phyloP scores from a whole-genome alignment of 2,113 vertebrate species.

The Hippocampus barbouri region DNA sequence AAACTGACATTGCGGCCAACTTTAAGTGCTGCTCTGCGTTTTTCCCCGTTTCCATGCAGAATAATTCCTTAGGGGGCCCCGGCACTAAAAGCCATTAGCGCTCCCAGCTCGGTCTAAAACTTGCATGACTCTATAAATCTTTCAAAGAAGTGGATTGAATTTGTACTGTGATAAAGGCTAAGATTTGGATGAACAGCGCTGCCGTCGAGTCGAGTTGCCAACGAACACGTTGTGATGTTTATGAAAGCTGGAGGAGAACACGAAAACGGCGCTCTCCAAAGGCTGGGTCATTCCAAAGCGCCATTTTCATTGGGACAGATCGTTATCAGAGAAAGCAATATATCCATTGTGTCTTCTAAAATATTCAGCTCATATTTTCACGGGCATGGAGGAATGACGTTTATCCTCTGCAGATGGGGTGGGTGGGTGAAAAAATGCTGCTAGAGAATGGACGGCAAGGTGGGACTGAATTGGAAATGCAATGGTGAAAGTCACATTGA shows the following conservation, averaged over 20 bases:
- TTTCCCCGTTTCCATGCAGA: constrained; percentile 74
- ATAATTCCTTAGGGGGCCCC: constrained; percentile 75
- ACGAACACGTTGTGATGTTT: constrained; percentile 72
- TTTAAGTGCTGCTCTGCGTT: constrained; percentile 70
- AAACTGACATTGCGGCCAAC: constrained; percentile 66
- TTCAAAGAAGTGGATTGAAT: constrained; percentile 78
- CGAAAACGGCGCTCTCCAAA: constrained; percentile 67
- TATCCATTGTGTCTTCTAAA: constrained; percentile 60
- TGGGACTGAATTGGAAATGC: background rate
- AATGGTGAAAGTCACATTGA: background rate
- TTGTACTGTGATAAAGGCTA: constrained; percentile 75
- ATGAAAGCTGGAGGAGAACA: constrained; percentile 75
- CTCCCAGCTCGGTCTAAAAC: constrained; percentile 82
- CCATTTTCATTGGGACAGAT: constrained; percentile 42
- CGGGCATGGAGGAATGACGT: constrained; percentile 31
- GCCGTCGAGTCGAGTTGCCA: constrained; percentile 51
- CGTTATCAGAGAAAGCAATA: constrained; percentile 55
- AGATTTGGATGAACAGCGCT: constrained; percentile 68
- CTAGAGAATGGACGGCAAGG: background rate
- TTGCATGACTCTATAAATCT: constrained; percentile 90
- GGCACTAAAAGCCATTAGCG: constrained; percentile 84
- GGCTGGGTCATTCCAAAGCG: constrained; percentile 68
- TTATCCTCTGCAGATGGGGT: constrained; percentile 14
- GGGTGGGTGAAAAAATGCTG: too few relatives aligned
- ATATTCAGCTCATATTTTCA: constrained; percentile 45